phyloP scores from a whole-genome alignment of 2,797 vertebrate species.

The Caiman crocodilus region DNA sequence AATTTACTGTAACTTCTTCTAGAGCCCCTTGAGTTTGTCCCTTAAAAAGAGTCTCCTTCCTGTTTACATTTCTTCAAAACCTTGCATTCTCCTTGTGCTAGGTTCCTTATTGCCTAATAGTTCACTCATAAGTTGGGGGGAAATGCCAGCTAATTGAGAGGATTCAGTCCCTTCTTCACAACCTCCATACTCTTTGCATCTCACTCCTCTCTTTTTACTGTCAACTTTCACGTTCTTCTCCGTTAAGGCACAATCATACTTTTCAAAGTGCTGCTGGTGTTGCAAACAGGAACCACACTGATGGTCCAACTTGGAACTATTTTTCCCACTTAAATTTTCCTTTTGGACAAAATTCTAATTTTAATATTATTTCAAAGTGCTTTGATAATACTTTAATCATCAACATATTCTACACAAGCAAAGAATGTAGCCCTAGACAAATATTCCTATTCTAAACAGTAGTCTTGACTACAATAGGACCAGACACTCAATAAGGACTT shows the following conservation, averaged over 20 bases:
- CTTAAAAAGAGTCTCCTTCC: background rate
- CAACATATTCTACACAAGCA: background rate
- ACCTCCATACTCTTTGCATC: background rate
- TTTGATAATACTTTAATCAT: background rate
- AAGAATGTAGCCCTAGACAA: background rate
- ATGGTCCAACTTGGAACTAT: background rate
- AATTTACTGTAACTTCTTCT: background rate
- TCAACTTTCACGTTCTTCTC: background rate
- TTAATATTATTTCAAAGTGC: background rate
- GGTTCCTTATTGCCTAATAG: background rate
- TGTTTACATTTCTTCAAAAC: accelerated
- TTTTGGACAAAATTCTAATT: background rate
- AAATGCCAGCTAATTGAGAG: accelerated
- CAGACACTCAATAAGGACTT: background rate
- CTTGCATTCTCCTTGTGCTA: background rate
- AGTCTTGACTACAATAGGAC: background rate
- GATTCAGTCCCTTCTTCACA: background rate
- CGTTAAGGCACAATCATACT: background rate
- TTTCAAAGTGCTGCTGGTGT: background rate
- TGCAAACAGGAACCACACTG: background rate
- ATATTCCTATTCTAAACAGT: background rate
- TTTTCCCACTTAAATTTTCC: background rate
- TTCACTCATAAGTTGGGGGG: background rate
- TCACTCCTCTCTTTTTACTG: background rate
- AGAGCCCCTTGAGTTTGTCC: background rate